Evolutionary conservation across 1,140 invertebrate genomes (phyloP), one percentile per base, ranked within the genome.

Genomic region (Acromyrmex charruanus): DNA sequence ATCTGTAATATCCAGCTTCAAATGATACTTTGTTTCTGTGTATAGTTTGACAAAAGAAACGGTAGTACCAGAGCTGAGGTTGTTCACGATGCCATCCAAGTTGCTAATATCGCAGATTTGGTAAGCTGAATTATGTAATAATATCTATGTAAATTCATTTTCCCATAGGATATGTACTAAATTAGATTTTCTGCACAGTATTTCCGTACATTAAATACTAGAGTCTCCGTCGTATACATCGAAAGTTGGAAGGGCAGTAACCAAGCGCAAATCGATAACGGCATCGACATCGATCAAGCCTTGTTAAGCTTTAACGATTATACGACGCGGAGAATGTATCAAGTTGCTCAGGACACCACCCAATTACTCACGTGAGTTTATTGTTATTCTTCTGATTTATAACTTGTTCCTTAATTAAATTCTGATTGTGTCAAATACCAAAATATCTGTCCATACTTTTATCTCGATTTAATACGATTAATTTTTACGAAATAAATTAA

Each of bases 51-150:
- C 90, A 97, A 98, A 92, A 96, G 98, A 74, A 99, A 99, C 95
- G 98, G 98, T 87, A 98, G 98, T 93, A 98, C 97, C 58, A 96
- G 98, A 85, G 96, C 97, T 9, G 98, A 99, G 94, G 98, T 99
- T 75, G 97, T 99, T 81, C 98, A 98, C 93, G 98, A 99, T 95
- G 98, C 98, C 71, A 98, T 99, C 93, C 98, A 99, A 96, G 98
- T 99, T 89, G 98, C 98, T 71, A 99, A 99, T 95, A 99, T 99
- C 94, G 98, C 98, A 77, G 99, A 99, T 96, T 96, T 99, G 97
- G 98, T 99, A 95, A 75, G 28, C 3, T 18, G 4, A 39, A 65
- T 58, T 59, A 58, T 21, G 53, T 39, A 18, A 44, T 31, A 55
- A 74, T 49, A 59, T 25, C 4, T 28, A 21, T 21, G 5, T 49